Base-by-base conservation (phyloP, 2,113 vertebrate genomes). In the human region DNA sequence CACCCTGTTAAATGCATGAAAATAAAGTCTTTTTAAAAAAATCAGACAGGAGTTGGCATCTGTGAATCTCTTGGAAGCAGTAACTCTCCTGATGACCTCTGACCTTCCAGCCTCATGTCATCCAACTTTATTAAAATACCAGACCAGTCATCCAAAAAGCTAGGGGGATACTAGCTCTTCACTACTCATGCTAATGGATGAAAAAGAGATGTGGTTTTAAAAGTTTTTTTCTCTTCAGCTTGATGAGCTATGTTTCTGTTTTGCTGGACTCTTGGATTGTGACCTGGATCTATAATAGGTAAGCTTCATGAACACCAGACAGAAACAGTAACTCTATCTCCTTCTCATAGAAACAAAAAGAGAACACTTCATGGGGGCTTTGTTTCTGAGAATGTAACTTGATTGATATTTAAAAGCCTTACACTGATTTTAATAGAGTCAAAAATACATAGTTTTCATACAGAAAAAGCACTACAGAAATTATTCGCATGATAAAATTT, bases 391-490 rank as follows among this genome's bases (percentile, higher is more conserved):
- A 82, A 75, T 12, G 50, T 35, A 95, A 79, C 59, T 57, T 79
- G 70, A 79, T 14, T 82, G 64, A 96, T 81, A 95, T n/a, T 95
- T 96, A 70, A 94, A 94, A 96, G 45, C 9, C 55, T 87, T 90
- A 87, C 0, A 40, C 16, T 76, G n/a, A 79, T 95, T 97, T 97
- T 94, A 94, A 79, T 18, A 90, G 43, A 92, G 55, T 82, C 16
- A 66, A 96, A 89, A 95, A 78, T 78, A 57, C 20, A 80, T 55
- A 48, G 17, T n/a, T 91, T 96, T 89, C 76, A 85, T 70, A 87
- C 3, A 81, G 48, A 59, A 50, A 91, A 80, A 96, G 2, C 38
- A 86, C n/a, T 84, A 48, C 27, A 40, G 57, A 97, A 93, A 85
- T 75, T 55, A 93, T 85, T 8, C 94, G 72, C 55, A 80, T 79